Conservation (phyloP, 2,797 vertebrate species). For the Labeo calbasu region DNA sequence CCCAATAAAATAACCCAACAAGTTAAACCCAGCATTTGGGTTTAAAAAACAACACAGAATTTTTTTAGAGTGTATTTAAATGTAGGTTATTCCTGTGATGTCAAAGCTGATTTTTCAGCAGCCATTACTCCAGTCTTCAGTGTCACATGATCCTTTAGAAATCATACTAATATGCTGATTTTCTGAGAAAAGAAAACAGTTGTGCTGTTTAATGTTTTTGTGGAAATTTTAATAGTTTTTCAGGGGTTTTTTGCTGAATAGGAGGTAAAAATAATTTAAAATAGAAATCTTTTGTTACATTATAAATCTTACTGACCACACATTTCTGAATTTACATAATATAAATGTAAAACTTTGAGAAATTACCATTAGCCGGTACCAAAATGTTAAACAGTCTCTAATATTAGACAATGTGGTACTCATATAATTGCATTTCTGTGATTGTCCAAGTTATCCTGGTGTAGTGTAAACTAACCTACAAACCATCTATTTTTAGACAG, state of each 20-base stretch:
- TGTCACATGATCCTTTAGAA: neutral
- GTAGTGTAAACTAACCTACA: neutral
- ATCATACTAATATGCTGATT: neutral
- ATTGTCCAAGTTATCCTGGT: neutral
- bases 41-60: no score
- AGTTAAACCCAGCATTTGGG: no score
- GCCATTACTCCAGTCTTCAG: neutral
- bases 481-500: neutral
- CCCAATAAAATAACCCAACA: no score
- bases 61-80: neutral
- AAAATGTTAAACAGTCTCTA: neutral
- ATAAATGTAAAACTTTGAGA: neutral
- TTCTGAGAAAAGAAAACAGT: neutral
- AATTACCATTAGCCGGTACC: neutral
- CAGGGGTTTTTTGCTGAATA: neutral
- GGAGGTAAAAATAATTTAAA: neutral
- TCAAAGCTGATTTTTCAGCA: neutral
- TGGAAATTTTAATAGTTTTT: neutral
- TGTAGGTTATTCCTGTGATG: neutral
- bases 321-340: neutral
- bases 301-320: neutral
- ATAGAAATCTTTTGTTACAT: neutral
- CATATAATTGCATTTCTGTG: no score
- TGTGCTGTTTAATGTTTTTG: neutral
- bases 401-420: neutral